Evolutionary conservation across 1,140 invertebrate species (phyloP).

Genomic region (Drosophila orosa): DNA sequence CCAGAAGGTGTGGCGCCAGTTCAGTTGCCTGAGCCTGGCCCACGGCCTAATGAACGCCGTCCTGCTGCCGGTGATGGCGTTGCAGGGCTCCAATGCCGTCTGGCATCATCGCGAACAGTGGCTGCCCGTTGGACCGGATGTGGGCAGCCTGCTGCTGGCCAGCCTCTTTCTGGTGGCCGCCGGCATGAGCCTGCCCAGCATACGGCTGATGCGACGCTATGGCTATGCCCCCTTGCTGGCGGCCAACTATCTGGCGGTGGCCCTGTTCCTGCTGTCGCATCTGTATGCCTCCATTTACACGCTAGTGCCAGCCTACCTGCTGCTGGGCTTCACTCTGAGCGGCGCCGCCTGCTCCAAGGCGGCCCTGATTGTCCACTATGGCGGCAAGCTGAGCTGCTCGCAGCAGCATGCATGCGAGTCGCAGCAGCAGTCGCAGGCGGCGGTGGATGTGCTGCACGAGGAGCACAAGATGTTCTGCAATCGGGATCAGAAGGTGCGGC

Average conservation of each 20-base stretch:
- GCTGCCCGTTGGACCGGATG: conserved; percentile 78
- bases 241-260: conserved; percentile 85
- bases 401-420: conserved; percentile 84
- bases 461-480: conserved; percentile 84
- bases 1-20: conserved; percentile 85
- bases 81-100: conserved; percentile 86
- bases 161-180: conserved; percentile 86
- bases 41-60: conserved; percentile 87
- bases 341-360: conserved; percentile 86
- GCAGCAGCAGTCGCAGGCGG: conserved; percentile 62
- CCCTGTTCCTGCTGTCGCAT: conserved; percentile 86
- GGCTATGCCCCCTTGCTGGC: conserved; percentile 86
- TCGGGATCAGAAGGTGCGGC: conserved; percentile 82
- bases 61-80: conserved; percentile 86
- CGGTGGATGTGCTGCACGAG: conserved; percentile 81
- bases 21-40: conserved; percentile 86
- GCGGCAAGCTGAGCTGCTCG: conserved; percentile 86
- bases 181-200: conserved; percentile 85
- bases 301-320: conserved; percentile 86
- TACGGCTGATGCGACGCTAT: conserved; percentile 85
- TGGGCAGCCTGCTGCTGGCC: conserved; percentile 86
- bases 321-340: conserved; percentile 86
- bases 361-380: conserved; percentile 86
- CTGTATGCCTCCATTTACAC: conserved; percentile 87
- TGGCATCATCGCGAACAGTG: conserved; percentile 84